phyloP scores from a whole-genome alignment of 1,140 invertebrate genomes.

The Matsumurasca onukii region DNA sequence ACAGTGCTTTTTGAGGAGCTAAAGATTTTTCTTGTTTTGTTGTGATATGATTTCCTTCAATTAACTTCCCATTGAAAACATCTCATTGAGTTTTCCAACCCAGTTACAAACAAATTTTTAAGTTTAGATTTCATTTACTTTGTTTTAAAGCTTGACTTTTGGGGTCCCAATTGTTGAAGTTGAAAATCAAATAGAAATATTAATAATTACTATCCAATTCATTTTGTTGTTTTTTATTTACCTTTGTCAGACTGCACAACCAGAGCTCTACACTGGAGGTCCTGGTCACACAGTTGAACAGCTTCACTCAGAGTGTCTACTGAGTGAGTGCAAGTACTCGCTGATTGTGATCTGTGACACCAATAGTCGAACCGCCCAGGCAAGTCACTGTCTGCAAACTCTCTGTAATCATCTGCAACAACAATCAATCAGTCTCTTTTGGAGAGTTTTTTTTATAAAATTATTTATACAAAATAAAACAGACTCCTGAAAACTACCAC shows the following conservation, averaged over 20 bases:
- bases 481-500: no score
- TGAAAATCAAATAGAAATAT: neutral
- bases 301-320: neutral
- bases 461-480: neutral
- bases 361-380: conserved; percentile 14
- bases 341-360: neutral
- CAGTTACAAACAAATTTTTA: neutral
- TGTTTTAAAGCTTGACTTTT: neutral
- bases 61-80: neutral
- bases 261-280: conserved; percentile 7
- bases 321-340: neutral
- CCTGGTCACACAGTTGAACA: conserved; percentile 9
- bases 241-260: neutral
- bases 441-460: neutral
- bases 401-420: conserved; percentile 7
- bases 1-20: no score
- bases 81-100: neutral
- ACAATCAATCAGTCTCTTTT: neutral
- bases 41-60: no score
- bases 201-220: neutral
- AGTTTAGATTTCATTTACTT: neutral
- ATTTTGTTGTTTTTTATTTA: neutral
- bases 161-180: neutral
- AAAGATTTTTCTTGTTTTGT: no score
- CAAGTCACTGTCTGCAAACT: conserved; percentile 14